Conservation (phyloP, 2,113 vertebrate species). For the Dromas ardeola region DNA sequence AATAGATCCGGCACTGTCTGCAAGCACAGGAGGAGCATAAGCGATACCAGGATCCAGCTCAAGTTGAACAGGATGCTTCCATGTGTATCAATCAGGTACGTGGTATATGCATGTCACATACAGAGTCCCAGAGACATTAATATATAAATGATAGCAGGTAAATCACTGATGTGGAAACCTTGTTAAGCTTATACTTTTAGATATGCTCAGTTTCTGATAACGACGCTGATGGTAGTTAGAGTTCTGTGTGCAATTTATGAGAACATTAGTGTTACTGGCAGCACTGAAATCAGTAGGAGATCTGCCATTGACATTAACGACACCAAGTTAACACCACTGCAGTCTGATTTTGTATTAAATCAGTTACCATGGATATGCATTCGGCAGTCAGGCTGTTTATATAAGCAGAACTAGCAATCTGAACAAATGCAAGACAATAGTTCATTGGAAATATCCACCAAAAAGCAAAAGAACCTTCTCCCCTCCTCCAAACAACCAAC, state of each 20-base stretch:
- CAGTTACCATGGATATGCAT: slow-evolving; percentile 14
- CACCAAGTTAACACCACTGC: neutral
- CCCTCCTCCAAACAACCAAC: neutral
- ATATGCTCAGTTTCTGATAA: neutral
- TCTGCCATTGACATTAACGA: neutral
- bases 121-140: neutral
- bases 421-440: neutral
- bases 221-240: neutral
- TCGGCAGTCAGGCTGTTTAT: neutral
- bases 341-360: neutral
- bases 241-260: neutral
- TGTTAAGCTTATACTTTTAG: neutral
- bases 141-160: neutral
- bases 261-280: neutral
- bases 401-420: neutral
- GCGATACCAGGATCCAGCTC: neutral
- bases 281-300: neutral
- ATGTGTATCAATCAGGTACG: too few species aligned
- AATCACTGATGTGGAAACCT: neutral
- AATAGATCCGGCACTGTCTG: neutral
- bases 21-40: neutral
- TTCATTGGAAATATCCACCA: neutral
- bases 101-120: neutral
- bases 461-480: neutral
- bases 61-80: neutral